A percentile compares a stretch with the other conserved stretches of the same genome.
These are phyloP conservation scores for Mycetomoellerius zeteki DNA, from an alignment of 1,140 invertebrate genomes.

Conservation along the genomic window DNA sequence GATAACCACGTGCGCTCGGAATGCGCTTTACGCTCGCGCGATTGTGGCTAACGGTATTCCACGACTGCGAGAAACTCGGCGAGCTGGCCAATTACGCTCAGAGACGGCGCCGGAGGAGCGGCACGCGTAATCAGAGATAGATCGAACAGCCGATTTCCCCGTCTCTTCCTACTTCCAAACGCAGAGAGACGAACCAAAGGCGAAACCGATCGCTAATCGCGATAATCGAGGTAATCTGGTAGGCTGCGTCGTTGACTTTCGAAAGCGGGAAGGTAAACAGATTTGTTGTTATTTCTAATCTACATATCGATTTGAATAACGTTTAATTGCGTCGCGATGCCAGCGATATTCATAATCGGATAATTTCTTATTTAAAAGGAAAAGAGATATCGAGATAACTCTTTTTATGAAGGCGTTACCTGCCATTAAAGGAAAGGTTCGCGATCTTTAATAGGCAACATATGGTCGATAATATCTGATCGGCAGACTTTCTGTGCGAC, in stretches of 20 bases:
- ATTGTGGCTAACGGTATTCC: slow-evolving; percentile 38
- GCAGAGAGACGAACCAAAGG: not conserved
- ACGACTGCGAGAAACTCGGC: slow-evolving; percentile 2
- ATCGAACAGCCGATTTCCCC: not conserved
- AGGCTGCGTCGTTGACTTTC: not conserved
- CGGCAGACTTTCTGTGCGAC: not conserved
- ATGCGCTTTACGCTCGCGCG: slow-evolving; percentile 19
- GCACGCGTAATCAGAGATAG: slow-evolving; percentile 26
- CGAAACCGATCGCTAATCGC: not conserved
- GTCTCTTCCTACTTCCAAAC: not conserved
- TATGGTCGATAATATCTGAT: slow-evolving; percentile 7
- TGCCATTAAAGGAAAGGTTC: not conserved
- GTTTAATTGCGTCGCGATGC: not conserved
- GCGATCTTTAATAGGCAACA: not conserved
- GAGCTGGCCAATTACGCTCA: not conserved
- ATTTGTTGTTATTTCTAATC: not conserved
- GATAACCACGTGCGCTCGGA: slow-evolving; percentile 40
- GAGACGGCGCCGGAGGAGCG: not conserved
- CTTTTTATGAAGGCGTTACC: not conserved
- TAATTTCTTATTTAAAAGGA: not conserved
- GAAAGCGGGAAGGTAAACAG: not conserved
- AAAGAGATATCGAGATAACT: not conserved
- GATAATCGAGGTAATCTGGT: not conserved
- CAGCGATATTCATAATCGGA: not conserved
- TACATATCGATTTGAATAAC: not conserved